Base-by-base conservation (phyloP, 2,888 invertebrate species). In the Slavum lentiscoides region DNA sequence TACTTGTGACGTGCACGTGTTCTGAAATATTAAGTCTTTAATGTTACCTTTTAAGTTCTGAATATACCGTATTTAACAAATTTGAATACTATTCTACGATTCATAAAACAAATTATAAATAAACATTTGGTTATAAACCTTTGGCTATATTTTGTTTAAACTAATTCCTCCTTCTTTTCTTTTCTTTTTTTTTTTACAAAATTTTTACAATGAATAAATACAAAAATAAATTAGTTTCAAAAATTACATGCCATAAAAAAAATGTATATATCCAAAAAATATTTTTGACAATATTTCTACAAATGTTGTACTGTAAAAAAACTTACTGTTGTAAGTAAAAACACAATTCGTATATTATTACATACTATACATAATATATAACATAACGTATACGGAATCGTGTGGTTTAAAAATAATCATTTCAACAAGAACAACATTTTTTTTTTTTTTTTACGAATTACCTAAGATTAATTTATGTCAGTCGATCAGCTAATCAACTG, bases 81-180 rank as follows among this genome's bases (percentile, higher is more conserved):
- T 19, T 21, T 21, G 17, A n/a, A 59, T 23, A 23, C 13, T 61
- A 30, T 23, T 13, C 13, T 0, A 49, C 6, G n/a, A 67, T 43
- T 21, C 8, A 19, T 59, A 39, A 53, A 58, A 75, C 15, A 58
- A 8, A 67, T 67, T 43, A 75, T 75, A 75, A 68, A 77, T 80
- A 64, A 55, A 80, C 77, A 70, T 80, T 80, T 77, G 77, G 77
- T 77, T 80, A 72, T 80, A 80, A 55, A 80, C 77, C 77, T 80
- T 80, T 77, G 77, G 77, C 70, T 80, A 72, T 80, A 80, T 72
- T 80, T 72, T 80, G 62, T 64, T 72, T 64, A 55, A 62, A 23
- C 70, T 80, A 80, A 2, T 30, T 30, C 4, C 30, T 30, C 4
- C 30, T 30, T 30, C 30, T 30, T 30, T 4, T 30, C n/a, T n/a